phyloP scores from a whole-genome alignment of 23 tunicate species.

The Ascidia mentula region DNA sequence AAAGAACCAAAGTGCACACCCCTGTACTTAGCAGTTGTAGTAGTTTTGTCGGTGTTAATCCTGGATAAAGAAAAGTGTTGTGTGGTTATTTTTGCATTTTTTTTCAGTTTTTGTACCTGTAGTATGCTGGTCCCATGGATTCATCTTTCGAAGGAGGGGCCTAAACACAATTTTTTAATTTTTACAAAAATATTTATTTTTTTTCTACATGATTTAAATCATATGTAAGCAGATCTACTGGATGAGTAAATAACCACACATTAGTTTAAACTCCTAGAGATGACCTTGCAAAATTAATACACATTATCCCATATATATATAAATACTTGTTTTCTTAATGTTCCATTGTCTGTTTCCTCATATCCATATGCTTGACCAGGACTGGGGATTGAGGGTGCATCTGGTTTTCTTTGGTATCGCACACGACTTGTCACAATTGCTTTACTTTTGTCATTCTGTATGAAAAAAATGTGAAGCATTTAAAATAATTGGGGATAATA shows the following conservation, averaged over 20 bases:
- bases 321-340: conserved; percentile 65
- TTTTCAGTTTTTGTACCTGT: conserved; percentile 31
- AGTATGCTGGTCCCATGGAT: conserved; percentile 88
- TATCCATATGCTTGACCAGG: conserved; percentile 96
- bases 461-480: too few species aligned
- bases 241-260: too few species aligned
- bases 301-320: too few species aligned
- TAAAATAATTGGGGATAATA: too few species aligned
- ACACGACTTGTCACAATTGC: conserved; percentile 71
- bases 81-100: neutral
- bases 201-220: too few species aligned
- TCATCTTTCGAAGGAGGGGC: conserved; percentile 78
- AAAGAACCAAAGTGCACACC: conserved; percentile 86
- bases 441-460: conserved; percentile 32
- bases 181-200: too few species aligned
- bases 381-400: conserved; percentile 96
- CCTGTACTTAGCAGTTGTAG: conserved; percentile 72
- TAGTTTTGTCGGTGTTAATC: conserved; percentile 17
- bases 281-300: too few species aligned
- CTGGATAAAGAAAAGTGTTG: neutral
- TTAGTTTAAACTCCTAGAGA: too few species aligned
- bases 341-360: conserved; percentile 90
- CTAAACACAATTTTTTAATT: too few species aligned
- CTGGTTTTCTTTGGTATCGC: conserved; percentile 73
- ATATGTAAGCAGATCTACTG: too few species aligned